Percentiles rank a stretch among this genome's conserved stretches.
Conservation (phyloP, 2,888 invertebrate species). For the Melanostoma mellinum region DNA sequence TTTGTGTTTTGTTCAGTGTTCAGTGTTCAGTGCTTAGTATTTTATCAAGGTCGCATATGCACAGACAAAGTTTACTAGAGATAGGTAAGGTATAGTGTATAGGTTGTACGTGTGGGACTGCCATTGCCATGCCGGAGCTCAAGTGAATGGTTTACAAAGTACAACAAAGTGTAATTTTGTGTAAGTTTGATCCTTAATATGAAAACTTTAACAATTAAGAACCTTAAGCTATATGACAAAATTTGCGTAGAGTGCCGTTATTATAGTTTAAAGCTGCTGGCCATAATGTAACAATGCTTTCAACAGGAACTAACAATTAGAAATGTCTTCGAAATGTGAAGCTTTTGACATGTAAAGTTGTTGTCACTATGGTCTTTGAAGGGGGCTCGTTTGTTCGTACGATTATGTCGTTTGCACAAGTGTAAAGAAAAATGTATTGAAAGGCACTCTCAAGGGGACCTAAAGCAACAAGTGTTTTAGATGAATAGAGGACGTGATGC, state of each 20-base stretch:
- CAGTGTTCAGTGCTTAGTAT: slow-evolving; percentile 6
- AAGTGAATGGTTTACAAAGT: slow-evolving; percentile 54
- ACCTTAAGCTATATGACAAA: slow-evolving; percentile 54
- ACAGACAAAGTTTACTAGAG: slow-evolving; percentile 39
- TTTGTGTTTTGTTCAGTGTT: slow-evolving; percentile 3
- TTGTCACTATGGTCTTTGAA: no score
- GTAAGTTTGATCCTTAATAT: slow-evolving; percentile 66
- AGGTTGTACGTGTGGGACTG: slow-evolving; percentile 21
- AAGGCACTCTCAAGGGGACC: no score
- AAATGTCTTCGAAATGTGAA: slow-evolving; percentile 10
- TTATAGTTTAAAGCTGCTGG: slow-evolving; percentile 38
- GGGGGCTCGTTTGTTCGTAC: no score
- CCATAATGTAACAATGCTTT: slow-evolving; percentile 19
- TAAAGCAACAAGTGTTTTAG: no score
- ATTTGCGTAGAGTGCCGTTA: slow-evolving; percentile 50
- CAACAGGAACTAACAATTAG: slow-evolving; percentile 27
- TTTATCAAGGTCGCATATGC: slow-evolving; percentile 52
- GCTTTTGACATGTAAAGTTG: background rate
- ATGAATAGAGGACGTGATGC: no score
- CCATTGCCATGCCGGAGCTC: slow-evolving; percentile 1
- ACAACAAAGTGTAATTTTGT: slow-evolving; percentile 55
- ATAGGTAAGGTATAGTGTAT: background rate
- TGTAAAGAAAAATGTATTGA: no score
- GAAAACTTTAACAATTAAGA: slow-evolving; percentile 69
- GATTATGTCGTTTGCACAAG: no score